Base-by-base conservation (phyloP, 2,797 vertebrate genomes). In the Lepus oiostolus region DNA sequence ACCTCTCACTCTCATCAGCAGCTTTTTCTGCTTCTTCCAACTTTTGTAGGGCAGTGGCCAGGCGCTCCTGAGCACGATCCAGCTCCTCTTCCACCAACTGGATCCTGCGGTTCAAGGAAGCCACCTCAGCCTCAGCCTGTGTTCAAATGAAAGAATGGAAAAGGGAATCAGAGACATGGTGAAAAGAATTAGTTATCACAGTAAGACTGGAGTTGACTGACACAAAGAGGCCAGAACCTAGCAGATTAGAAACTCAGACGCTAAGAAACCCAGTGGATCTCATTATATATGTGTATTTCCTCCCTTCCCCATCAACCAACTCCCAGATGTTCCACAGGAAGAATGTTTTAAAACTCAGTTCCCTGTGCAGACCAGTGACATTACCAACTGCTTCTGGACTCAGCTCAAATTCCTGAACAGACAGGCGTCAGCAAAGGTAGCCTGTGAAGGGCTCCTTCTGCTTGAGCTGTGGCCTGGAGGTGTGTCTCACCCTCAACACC, bases 1-100 rank as follows among this genome's bases (percentile, higher is more conserved):
- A 99, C 99, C 99, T 99, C 97, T 99, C 99, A 0, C 99, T 99
- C 97, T 99, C 99, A 42, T 99, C 99, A 0, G 99, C 99, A 0
- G 98, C 98, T 88, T 99, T 99, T 98, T 99, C 99, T 0, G 99
- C 99, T 96, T 99, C 99, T 38, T 99, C 99, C 96, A 99, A 98
- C 94, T 99, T 99, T 63, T 98, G 98, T 96, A 99, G 97, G 10
- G 99, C 98, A 0, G 98, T 98, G 79, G 98, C 97, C 7, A 99
- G 99, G 62, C 99, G 98, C 96, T 99, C 99, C 98, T 99, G 99
- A 70, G 98, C 98, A 2, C 98, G 98, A 97, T 99, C 99, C 98
- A 99, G 96, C 86, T 99, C 99, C 90, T 99, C 99, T 97, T 99
- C 99, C 0, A 99, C 98, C 92, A 99, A 98, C 98, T 99, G 99